A percentile compares a stretch with the other conserved stretches of the same genome.
Evolutionary conservation across 1,140 invertebrate genomes (phyloP).

Genomic region (Sarcophaga bullata): DNA sequence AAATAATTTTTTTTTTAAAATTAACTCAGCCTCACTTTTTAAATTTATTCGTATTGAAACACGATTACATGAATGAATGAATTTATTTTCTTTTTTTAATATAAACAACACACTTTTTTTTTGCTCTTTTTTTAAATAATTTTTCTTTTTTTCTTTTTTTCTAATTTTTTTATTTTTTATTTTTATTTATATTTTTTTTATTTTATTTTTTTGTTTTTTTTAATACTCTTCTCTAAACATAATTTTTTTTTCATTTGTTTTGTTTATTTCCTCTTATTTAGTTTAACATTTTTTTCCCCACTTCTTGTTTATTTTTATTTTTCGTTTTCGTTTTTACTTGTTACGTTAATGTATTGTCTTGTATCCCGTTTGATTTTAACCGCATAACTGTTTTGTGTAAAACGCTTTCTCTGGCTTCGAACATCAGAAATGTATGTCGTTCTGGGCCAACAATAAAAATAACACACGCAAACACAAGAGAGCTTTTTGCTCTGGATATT

Average conservation of each 20-base stretch:
- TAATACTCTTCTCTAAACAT: too few species aligned
- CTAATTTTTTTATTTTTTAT: too few species aligned
- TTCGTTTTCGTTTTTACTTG: not conserved
- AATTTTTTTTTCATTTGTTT: not conserved
- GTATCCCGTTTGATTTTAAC: slow-evolving; percentile 22
- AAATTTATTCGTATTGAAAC: too few species aligned
- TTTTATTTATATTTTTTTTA: too few species aligned
- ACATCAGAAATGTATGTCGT: not conserved
- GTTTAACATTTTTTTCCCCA: not conserved
- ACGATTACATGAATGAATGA: too few species aligned
- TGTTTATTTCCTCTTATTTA: not conserved
- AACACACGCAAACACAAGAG: not conserved
- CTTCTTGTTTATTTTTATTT: not conserved
- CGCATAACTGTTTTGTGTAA: slow-evolving; percentile 13
- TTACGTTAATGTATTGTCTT: not conserved
- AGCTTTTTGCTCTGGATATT: not conserved
- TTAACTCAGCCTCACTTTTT: too few species aligned
- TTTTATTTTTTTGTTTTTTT: too few species aligned
- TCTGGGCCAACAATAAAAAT: not conserved
- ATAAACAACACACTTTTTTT: too few species aligned
- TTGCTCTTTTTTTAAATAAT: too few species aligned
- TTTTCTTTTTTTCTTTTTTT: too few species aligned
- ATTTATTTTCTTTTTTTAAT: too few species aligned
- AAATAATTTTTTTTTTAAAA: too few species aligned
- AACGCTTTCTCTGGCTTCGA: not conserved